A percentile compares a stretch with the other conserved stretches of the same genome.
Conservation (phyloP, 2,113 vertebrate genomes). For the Acrocephalus kingi region DNA sequence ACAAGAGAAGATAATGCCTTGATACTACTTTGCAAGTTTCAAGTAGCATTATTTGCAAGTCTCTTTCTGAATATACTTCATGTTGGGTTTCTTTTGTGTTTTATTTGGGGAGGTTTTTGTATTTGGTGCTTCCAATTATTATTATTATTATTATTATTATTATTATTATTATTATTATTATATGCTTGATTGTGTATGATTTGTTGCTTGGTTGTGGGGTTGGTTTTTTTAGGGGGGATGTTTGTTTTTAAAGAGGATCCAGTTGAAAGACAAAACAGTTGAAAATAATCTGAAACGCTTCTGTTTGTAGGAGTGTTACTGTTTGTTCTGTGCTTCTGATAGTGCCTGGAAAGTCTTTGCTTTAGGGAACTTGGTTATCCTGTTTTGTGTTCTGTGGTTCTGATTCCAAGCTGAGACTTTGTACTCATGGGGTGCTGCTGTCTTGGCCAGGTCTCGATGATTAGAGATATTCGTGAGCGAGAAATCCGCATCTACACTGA, state of each 20-base stretch:
- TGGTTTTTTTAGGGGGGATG: accelerated
- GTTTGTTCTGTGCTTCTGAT: neutral
- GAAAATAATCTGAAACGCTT: neutral
- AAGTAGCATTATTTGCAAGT: neutral
- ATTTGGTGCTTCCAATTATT: neutral
- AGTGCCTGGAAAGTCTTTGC: neutral
- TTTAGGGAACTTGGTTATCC: neutral
- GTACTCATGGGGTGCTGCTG: neutral
- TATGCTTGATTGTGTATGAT: neutral
- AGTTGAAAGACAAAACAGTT: neutral
- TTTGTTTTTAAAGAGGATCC: neutral
- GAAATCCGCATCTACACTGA: conserved; percentile 98
- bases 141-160: too few relatives aligned
- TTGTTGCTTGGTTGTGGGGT: neutral
- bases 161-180: too few relatives aligned
- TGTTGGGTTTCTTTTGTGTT: neutral
- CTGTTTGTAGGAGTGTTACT: neutral
- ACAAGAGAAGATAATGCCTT: neutral
- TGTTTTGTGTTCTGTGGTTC: neutral
- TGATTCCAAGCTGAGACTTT: neutral
- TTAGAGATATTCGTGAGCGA: conserved; percentile 93
- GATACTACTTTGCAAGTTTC: neutral
- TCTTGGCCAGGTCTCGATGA: conserved; percentile 90
- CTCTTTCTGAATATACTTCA: neutral
- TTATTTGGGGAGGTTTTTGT: neutral